These are phyloP conservation scores for Campoplex nolae DNA, from an alignment of 2,888 invertebrate species.

Conservation along the genomic window DNA sequence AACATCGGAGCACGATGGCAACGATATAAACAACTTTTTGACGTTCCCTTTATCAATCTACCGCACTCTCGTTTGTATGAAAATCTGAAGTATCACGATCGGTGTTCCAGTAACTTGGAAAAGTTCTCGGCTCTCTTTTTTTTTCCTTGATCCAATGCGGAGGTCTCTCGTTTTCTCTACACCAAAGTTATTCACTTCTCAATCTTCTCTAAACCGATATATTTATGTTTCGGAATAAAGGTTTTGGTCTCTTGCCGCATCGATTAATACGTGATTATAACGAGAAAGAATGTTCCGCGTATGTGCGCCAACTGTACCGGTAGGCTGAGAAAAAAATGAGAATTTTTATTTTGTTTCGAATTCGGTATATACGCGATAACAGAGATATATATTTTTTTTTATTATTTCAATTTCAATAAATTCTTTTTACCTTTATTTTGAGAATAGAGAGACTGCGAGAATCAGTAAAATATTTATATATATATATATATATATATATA, in stretches of 20 bases:
- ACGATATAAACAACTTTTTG: constrained; percentile 10
- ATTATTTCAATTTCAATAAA: neutral
- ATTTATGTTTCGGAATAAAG: neutral
- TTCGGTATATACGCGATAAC: too few species aligned
- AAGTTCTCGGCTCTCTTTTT: neutral
- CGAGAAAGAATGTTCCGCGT: neutral
- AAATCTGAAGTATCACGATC: constrained; percentile 27
- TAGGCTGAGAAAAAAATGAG: neutral
- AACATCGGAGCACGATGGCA: neutral
- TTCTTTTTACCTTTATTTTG: neutral
- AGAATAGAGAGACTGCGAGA: neutral
- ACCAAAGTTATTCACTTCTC: neutral
- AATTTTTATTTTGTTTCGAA: neutral
- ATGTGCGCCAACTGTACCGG: neutral
- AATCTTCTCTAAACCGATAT: neutral
- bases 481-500: too few species aligned
- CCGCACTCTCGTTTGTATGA: neutral
- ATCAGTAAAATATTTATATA: neutral
- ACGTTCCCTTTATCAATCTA: neutral
- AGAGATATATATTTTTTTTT: neutral
- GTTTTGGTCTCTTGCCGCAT: constrained; percentile 15
- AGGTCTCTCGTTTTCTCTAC: neutral
- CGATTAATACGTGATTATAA: neutral
- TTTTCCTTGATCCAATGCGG: constrained; percentile 14
- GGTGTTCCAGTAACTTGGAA: constrained; percentile 3